Evolutionary conservation across 2,888 invertebrate genomes (phyloP).

Genomic region (Alitta virens): DNA sequence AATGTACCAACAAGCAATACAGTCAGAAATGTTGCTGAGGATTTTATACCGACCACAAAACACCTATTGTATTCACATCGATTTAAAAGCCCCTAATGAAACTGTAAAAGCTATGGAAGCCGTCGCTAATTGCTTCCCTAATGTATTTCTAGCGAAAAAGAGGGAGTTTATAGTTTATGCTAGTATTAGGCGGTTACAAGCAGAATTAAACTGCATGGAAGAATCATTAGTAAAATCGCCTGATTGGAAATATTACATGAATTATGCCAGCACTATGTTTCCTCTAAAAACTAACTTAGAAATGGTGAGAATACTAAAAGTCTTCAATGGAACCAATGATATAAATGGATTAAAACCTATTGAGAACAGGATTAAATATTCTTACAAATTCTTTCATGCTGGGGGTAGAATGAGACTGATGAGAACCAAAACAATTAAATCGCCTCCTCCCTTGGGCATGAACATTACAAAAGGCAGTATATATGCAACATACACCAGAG

Average conservation of each 20-base stretch:
- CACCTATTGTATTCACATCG: conserved; percentile 44
- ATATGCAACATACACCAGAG: conserved; percentile 35
- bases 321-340: too few species aligned
- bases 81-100: conserved; percentile 27
- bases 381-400: too few species aligned
- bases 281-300: too few species aligned
- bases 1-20: too few species aligned
- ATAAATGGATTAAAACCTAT: too few species aligned
- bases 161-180: conserved; percentile 40
- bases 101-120: conserved; percentile 23
- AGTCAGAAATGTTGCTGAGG: conserved; percentile 33
- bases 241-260: too few species aligned
- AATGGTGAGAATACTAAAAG: too few species aligned
- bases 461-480: conserved; percentile 36
- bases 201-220: conserved; percentile 39
- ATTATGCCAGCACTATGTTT: too few species aligned
- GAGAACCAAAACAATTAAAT: background rate
- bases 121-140: conserved; percentile 36
- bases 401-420: background rate
- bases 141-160: conserved; percentile 38
- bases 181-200: conserved; percentile 33
- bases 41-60: conserved; percentile 44
- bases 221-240: conserved; percentile 2
- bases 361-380: too few species aligned
- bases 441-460: background rate